These are phyloP conservation scores for Cheumatopsyche charites DNA, from an alignment of 1,140 invertebrate genomes.

Conservation along the genomic window DNA sequence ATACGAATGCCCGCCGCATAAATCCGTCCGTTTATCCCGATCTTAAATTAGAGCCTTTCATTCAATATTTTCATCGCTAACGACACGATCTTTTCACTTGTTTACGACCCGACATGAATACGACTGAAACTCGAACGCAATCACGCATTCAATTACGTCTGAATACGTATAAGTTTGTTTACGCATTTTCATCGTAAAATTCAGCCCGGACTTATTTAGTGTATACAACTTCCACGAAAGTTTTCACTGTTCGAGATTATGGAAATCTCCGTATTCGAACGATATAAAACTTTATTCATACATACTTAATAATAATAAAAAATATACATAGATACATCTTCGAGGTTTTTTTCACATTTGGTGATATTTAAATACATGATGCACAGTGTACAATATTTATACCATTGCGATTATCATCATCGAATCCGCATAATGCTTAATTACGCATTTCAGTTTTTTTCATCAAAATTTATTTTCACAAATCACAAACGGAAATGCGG, in stretches of 20 bases:
- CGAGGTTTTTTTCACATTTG: no score
- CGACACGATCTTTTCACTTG: no score
- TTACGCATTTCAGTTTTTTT: no score
- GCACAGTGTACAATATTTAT: no score
- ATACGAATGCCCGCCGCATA: slow-evolving; percentile 17
- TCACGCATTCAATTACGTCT: no score
- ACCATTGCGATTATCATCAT: no score
- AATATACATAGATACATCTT: background rate
- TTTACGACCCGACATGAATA: no score
- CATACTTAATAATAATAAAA: slow-evolving; percentile 4
- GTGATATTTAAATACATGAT: no score
- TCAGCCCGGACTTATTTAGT: background rate
- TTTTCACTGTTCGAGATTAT: slow-evolving; percentile 12
- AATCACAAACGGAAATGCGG: no score
- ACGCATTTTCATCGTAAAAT: background rate
- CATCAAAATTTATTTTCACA: no score
- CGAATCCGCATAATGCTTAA: no score
- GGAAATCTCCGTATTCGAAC: slow-evolving; percentile 7
- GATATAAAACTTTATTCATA: background rate
- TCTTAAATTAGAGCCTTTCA: slow-evolving; percentile 10
- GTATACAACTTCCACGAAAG: background rate
- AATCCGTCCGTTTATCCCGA: slow-evolving; percentile 5
- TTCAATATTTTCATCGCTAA: background rate
- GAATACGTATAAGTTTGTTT: background rate
- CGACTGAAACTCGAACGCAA: no score